Percentiles rank a stretch among this genome's conserved stretches.
Evolutionary conservation across 2,113 vertebrate species (phyloP).

Genomic region (Cnemophilus loriae): DNA sequence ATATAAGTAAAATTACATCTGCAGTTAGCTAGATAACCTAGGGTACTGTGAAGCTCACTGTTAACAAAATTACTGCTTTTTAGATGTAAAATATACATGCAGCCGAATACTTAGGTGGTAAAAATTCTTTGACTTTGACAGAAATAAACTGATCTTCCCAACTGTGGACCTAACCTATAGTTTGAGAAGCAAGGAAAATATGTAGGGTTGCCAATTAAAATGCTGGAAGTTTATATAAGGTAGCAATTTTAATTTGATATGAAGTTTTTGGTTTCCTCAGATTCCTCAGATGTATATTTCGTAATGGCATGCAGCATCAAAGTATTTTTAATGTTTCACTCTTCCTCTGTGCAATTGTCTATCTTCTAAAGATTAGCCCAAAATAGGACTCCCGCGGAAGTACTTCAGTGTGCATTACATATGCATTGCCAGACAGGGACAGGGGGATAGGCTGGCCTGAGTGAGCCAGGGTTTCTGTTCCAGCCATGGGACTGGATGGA

Average conservation of each 20-base stretch:
- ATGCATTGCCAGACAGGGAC: neutral
- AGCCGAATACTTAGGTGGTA: neutral
- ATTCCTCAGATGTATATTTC: neutral
- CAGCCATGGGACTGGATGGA: neutral
- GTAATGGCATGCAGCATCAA: neutral
- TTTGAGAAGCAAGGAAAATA: neutral
- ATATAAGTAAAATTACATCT: neutral
- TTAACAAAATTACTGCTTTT: neutral
- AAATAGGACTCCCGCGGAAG: neutral
- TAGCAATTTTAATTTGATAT: neutral
- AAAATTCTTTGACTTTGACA: neutral
- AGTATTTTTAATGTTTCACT: neutral
- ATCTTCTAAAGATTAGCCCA: neutral
- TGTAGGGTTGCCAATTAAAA: neutral
- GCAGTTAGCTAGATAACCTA: neutral
- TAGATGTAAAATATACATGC: neutral
- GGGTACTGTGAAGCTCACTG: neutral
- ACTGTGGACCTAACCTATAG: neutral
- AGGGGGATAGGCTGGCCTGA: neutral
- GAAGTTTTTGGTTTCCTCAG: neutral
- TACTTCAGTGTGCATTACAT: neutral
- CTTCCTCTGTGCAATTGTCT: neutral
- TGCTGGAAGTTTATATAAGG: neutral
- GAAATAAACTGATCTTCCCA: neutral
- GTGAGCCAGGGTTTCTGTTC: neutral